Base-by-base conservation (phyloP, 2,797 vertebrate species). In the Rhinogobio ventralis region DNA sequence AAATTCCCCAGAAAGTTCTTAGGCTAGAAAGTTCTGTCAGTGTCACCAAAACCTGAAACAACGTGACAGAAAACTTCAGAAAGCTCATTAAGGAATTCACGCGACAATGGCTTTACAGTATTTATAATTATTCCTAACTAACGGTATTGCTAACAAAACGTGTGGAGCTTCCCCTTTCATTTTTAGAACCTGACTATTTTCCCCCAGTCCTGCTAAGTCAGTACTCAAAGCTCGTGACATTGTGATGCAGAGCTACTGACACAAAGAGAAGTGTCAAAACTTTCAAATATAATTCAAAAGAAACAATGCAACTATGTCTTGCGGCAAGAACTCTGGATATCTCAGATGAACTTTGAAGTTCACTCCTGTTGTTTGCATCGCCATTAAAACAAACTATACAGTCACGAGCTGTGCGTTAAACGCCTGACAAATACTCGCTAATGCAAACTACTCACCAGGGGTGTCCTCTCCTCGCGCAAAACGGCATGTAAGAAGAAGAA, bases 371-470 rank as follows among this genome's bases (percentile, higher is more conserved):
- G 42, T 75, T 36, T n/a, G 23, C 28, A 30, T 76, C 72, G 62
- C 62, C 60, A 84, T 53, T 82, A 77, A 83, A 83, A 78, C 62
- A 33, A 69, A 28, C 30, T 14, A 28, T 42, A 20, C 20, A 13
- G 20, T 25, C 42, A 74, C 55, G 39, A 33, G 19, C 55, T 17
- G 1, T 28, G 49, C 4, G 20, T 30, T 53, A 23, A 23, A 62
- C 51, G 23, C 25, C 23, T 23, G 8, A 53, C 46, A 53, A 39
- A 55, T 33, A 82, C 66, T 49, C 39, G 6, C 1, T 10, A 46
- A 46, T 0, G 17, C 55, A 28, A 5, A 39, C 2, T 1, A 83
- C 94, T 92, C 83, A 95, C 95, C 95, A 84, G 86, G 91, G 0
- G 85, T 7, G 15, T 36, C 82, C 67, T 86, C 79, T 66, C 75